Percentiles rank a stretch among this genome's conserved stretches.
Evolutionary conservation across 2,797 vertebrate genomes (phyloP).

Genomic region (Periophthalmus magnuspinnatus): DNA sequence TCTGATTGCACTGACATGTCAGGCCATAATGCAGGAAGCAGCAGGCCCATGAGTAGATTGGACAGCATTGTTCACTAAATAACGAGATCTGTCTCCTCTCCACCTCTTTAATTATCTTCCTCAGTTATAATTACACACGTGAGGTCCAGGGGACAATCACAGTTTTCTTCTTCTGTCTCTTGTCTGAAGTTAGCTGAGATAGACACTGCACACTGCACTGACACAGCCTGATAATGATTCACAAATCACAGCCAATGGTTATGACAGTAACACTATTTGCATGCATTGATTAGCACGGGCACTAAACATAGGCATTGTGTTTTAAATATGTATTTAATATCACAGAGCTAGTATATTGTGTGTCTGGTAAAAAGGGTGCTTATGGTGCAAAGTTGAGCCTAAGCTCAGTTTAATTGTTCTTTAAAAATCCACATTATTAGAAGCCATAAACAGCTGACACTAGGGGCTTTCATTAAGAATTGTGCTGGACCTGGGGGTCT

Average conservation of each 20-base stretch:
- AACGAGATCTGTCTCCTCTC: constrained; percentile 69
- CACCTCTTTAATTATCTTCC: constrained; percentile 76
- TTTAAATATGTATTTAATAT: constrained; percentile 8
- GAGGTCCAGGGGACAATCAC: constrained; percentile 71
- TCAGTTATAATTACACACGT: constrained; percentile 75
- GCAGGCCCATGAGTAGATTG: constrained; percentile 67
- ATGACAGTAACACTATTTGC: constrained; percentile 28
- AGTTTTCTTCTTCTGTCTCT: constrained; percentile 59
- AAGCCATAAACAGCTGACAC: constrained; percentile 51
- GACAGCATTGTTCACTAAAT: constrained; percentile 70
- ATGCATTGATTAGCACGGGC: constrained; percentile 24
- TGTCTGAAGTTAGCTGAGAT: constrained; percentile 53
- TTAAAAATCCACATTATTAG: constrained; percentile 45
- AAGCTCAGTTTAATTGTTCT: constrained; percentile 37
- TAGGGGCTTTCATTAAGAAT: constrained; percentile 55
- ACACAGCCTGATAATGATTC: constrained; percentile 43
- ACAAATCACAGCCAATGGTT: constrained; percentile 38
- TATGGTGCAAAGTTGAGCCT: constrained; percentile 25
- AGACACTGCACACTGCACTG: constrained; percentile 37
- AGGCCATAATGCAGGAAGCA: constrained; percentile 67
- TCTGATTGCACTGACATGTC: constrained; percentile 72
- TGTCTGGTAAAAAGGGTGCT: not conserved
- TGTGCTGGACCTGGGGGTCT: constrained; percentile 64
- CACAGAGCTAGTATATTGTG: not conserved
- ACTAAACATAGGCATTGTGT: constrained; percentile 10